Base-by-base conservation (phyloP, 2,113 vertebrate genomes). In the Hepsetus odoe region DNA sequence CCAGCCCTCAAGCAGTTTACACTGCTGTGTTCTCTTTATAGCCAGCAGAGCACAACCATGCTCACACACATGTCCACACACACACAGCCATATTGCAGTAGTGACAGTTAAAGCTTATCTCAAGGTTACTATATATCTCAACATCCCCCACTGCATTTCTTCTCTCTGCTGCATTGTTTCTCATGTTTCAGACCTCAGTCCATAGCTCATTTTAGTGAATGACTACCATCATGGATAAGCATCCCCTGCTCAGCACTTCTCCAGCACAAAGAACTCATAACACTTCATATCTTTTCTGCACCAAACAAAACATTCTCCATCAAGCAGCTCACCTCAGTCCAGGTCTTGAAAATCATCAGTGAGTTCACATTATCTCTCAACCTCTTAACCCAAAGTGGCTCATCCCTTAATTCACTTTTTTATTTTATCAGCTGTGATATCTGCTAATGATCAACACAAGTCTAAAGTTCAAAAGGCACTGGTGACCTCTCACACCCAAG, bases 41-140 rank as follows among this genome's bases (percentile, higher is more conserved):
- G 4, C 5, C 32, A 20, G 30, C 20, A 16, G 16, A 32, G 28
- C 40, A 62, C 28, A 53, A 32, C 26, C 33, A 56, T 35, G n/a
- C 5, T 7, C 7, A 70, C 18, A 72, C 24, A 72, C 42, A 61
- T 1, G 53, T 6, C 51, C 24, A 55, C n/a, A 64, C 13, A 74
- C 53, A 49, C 28, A 40, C 59, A 2, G 38, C 14, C 35, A 73
- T 2, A 65, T 40, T 71, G 67, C 76, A 78, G 76, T 40, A 61
- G 42, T 71, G 67, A 62, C 40, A 71, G 68, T 61, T 16, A 72
- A 78, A 78, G 58, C 67, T 78, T 26, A 64, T 62, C 38, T 82
- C 84, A 81, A 81, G 81, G 84, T 85, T 83, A 85, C 26, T 59
- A 66, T 32, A 66, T 74, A 67, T 38, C 58, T 28, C 67, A 10